Evolutionary conservation across 2,113 vertebrate genomes (phyloP), one percentile per base, ranked within the genome.

Genomic region (Psephotus haematonotus): DNA sequence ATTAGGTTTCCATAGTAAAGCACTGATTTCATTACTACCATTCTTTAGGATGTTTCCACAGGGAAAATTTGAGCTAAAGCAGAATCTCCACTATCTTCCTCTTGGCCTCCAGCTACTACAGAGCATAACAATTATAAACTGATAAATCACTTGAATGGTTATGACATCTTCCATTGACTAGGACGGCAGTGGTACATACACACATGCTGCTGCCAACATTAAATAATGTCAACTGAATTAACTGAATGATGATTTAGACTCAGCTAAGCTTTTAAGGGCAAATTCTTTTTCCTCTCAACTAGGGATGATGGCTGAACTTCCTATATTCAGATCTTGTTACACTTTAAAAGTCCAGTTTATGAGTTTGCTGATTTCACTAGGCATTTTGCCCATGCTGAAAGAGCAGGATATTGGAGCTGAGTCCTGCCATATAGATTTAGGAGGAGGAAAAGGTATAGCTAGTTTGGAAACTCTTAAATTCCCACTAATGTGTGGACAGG

Each of bases 121-220:
- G 29, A 88, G 17, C 11, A 46, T 65, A 96, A 92, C 50, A 86
- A 76, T 96, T 96, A 93, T 78, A 95, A 92, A 75, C 92, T 96
- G 93, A 93, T 91, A 97, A 95, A 96, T 96, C 93, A 95, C 53
- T 92, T 79, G 57, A 91, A 82, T 72, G 83, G 80, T 89, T 96
- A 94, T 94, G 92, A 93, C 91, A 95, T 95, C 59, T 85, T 94
- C 88, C 93, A 93, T 84, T 93, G 95, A 93, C 95, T 91, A 92
- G 81, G 10, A 95, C 25, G 57, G 80, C 74, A 95, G 70, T 93
- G 88, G 88, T 92, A 94, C 90, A 76, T 88, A 96, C 70, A 92
- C 81, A 92, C 47, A 79, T 39, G 53, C 67, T 74, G 53, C n/a
- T 91, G 86, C 96, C 95, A 96, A 62, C 86, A 87, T 89, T 91